Conservation (phyloP, 1,140 invertebrate species). For the Chymomyza costata region DNA sequence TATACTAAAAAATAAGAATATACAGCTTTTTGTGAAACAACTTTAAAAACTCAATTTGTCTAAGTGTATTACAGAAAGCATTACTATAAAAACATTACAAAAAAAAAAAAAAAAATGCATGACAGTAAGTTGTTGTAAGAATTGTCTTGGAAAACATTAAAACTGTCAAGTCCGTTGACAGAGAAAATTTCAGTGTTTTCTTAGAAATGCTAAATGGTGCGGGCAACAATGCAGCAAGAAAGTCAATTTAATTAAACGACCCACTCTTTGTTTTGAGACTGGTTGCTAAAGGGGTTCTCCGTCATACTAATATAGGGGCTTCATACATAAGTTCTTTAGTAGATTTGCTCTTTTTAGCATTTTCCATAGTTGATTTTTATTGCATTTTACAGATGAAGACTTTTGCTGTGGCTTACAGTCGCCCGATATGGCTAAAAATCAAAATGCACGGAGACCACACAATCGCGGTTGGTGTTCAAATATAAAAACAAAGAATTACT, state of each 20-base stretch:
- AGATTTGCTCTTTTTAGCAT: too few species aligned
- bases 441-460: conserved; percentile 72
- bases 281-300: too few species aligned
- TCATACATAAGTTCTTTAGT: too few species aligned
- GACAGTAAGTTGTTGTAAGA: conserved; percentile 11
- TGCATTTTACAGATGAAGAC: conserved; percentile 87
- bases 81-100: conserved; percentile 10
- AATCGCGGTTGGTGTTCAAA: conserved; percentile 69
- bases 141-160: conserved; percentile 24
- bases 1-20: too few species aligned
- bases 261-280: too few species aligned
- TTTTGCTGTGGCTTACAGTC: conserved; percentile 88
- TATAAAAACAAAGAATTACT: conserved; percentile 21
- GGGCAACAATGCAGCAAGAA: too few species aligned
- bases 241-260: too few species aligned
- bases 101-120: conserved; percentile 6
- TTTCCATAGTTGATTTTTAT: conserved; percentile 11
- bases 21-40: conserved; percentile 5
- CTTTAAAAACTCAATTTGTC: conserved; percentile 44
- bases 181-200: conserved; percentile 13
- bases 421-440: conserved; percentile 80
- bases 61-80: conserved; percentile 30
- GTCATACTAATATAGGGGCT: too few species aligned
- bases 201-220: conserved; percentile 14
- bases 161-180: conserved; percentile 1